These are phyloP conservation scores for Parazoanthus atlanticus DNA, from an alignment of 92 coral and sea anemone species.

Conservation along the genomic window DNA sequence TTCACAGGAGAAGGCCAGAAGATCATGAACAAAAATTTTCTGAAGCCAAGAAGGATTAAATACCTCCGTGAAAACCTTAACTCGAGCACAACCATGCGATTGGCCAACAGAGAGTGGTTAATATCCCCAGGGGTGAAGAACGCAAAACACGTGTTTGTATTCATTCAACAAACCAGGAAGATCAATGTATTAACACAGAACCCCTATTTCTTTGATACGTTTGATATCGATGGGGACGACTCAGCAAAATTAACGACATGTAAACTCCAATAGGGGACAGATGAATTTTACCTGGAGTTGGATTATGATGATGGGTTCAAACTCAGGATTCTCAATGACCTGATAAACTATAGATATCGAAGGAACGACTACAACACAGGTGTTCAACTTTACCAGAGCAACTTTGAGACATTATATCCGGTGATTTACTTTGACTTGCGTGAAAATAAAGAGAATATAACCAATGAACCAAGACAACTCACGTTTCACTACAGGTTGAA, in stretches of 20 bases:
- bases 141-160: too few relatives aligned
- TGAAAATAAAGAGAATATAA: too few relatives aligned
- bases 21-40: not conserved
- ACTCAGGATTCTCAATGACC: constrained; percentile 13
- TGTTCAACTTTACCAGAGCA: not conserved
- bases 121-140: not conserved
- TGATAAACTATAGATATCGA: not conserved
- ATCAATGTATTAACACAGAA: not conserved
- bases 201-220: constrained; percentile 18
- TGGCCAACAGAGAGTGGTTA: not conserved
- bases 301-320: too few relatives aligned
- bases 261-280: constrained; percentile 5
- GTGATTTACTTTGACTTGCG: too few relatives aligned
- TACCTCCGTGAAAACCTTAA: not conserved
- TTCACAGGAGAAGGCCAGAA: not conserved
- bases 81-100: not conserved
- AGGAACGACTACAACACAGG: constrained; percentile 25
- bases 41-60: not conserved
- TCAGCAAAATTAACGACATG: constrained; percentile 5
- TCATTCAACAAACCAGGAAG: not conserved
- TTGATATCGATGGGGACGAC: constrained; percentile 9
- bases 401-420: too few relatives aligned
- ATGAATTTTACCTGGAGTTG: not conserved
- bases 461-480: not conserved
- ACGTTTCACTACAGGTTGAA: not conserved